Conservation (phyloP, 2,113 vertebrate species). For the Varanus komodoensis region DNA sequence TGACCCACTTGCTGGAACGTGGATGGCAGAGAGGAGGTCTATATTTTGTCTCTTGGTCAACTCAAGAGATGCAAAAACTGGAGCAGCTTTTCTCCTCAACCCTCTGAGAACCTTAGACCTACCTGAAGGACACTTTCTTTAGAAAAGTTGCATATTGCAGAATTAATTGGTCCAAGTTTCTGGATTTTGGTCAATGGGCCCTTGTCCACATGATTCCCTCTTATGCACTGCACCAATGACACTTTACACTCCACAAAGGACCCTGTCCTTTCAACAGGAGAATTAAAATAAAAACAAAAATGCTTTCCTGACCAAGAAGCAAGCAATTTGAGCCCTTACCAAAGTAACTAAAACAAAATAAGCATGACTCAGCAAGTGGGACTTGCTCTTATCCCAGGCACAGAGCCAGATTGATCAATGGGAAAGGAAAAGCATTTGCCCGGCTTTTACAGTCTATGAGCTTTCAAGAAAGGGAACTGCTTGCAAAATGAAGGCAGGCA, state of each 20-base stretch:
- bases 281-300: too few species aligned
- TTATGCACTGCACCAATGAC: background rate
- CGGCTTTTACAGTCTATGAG: conserved; percentile 7
- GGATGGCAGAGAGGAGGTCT: background rate
- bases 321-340: conserved; percentile 7
- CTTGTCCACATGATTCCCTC: background rate
- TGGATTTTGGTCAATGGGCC: background rate
- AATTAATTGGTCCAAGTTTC: background rate
- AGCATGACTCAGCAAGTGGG: conserved; percentile 27
- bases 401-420: conserved; percentile 27
- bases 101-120: background rate
- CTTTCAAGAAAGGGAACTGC: background rate
- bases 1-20: background rate
- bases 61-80: background rate
- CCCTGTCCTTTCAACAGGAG: background rate
- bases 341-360: conserved; percentile 14
- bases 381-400: conserved; percentile 30
- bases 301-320: conserved; percentile 4
- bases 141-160: background rate
- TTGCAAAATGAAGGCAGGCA: background rate
- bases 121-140: background rate
- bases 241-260: background rate
- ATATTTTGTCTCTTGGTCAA: background rate
- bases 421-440: conserved; percentile 16
- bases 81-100: background rate